Base-by-base conservation (phyloP, 2,888 invertebrate species). In the Ophion obscuratus region DNA sequence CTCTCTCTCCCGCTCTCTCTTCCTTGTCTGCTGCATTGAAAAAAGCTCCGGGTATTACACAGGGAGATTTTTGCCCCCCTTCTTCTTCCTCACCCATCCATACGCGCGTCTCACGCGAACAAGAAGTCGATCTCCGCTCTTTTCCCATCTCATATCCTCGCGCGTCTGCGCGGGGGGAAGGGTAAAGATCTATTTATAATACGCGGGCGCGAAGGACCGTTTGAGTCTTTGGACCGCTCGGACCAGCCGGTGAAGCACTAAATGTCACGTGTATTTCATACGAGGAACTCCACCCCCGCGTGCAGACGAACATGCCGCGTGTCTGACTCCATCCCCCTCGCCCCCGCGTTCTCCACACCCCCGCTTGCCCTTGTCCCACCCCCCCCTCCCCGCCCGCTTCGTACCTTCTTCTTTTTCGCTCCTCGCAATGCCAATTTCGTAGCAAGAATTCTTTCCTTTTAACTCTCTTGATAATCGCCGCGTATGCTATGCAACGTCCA, bases 251-350 rank as follows among this genome's bases (percentile, higher is more conserved):
- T 92, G 91, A 90, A 92, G 93, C 92, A 92, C 92, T 93, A 94
- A 94, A 94, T 91, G 94, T 94, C 94, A 92, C 92, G 93, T 94
- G 93, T 94, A 94, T 94, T 94, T 94, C 93, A 94, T 93, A 93
- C 89, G 92, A 71, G 86, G 91, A 92, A 93, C 93, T 94, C 93
- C 93, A 93, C 93, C 92, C 93, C 91, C 91, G 89, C 91, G 40
- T 40, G 89, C 74, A 66, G 44, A 83, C 80, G 57, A 53, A 44
- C 74, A 27, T 59, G 40, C 87, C 88, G 87, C 85, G 82, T 82
- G 81, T 81, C 81, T 75, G 59, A 61, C 40, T 62, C 17, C 61
- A 57, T 47, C 36, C 24, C 24, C 59, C 66, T 81, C 81, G 59
- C 74, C 53, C 64, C 24, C 36, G 47, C 47, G 27, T 31, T n/a